Evolutionary conservation across 1,140 invertebrate species (phyloP).

Genomic region (Brachionus asplanchnoidis): DNA sequence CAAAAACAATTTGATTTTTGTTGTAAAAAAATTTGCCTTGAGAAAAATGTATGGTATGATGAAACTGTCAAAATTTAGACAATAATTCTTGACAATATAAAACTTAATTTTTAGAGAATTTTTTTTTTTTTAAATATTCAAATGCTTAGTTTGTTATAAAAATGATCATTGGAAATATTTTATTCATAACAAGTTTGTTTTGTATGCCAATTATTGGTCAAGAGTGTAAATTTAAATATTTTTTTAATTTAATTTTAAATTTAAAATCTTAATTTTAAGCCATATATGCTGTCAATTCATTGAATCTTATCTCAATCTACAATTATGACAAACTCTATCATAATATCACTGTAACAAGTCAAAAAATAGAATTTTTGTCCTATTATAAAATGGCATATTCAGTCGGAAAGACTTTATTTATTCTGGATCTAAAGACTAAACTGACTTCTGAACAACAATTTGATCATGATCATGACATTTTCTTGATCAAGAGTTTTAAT

Average conservation of each 20-base stretch:
- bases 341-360: neutral
- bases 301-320: neutral
- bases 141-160: neutral
- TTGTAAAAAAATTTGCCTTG: no score
- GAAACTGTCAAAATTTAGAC: no score
- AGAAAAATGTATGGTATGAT: no score
- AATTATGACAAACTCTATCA: neutral
- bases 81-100: no score
- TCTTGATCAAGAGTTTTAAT: neutral
- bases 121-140: no score
- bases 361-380: neutral
- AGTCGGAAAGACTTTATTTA: neutral
- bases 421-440: neutral
- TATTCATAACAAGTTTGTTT: neutral
- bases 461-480: neutral
- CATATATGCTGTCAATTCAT: neutral
- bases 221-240: neutral
- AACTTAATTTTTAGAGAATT: no score
- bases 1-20: no score
- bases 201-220: neutral
- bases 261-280: neutral
- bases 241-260: neutral
- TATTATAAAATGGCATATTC: neutral
- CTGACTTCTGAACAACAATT: neutral
- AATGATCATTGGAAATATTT: neutral